phyloP scores from a whole-genome alignment of 2,797 vertebrate species.

The Etheostoma nigrum region DNA sequence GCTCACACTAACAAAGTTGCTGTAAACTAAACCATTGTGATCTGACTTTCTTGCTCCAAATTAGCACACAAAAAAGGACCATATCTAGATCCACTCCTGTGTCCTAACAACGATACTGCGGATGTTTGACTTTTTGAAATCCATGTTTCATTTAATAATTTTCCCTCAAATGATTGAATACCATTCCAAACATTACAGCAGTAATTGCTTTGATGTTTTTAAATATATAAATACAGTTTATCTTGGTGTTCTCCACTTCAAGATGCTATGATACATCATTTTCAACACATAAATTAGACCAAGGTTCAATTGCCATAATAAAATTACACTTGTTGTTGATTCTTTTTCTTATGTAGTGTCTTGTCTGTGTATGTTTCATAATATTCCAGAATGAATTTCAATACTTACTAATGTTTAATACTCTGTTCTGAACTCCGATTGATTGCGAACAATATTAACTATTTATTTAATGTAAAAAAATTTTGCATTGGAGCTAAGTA shows the following conservation, averaged over 20 bases:
- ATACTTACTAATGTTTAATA: neutral
- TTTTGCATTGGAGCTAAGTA: neutral
- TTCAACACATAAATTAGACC: neutral
- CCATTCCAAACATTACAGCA: neutral
- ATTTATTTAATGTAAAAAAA: neutral
- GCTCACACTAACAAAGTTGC: constrained; percentile 48
- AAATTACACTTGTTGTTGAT: neutral
- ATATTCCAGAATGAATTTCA: neutral
- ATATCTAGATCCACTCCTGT: constrained; percentile 22
- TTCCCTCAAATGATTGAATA: neutral
- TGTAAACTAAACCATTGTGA: constrained; percentile 40
- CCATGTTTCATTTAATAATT: neutral
- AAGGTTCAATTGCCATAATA: neutral
- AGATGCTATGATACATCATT: neutral
- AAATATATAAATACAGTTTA: neutral
- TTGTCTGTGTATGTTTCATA: neutral
- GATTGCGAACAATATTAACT: neutral
- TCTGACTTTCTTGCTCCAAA: constrained; percentile 37
- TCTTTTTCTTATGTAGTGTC: neutral
- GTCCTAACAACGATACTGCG: constrained; percentile 17
- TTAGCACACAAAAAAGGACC: constrained; percentile 43
- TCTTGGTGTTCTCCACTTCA: neutral
- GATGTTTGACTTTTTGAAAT: neutral
- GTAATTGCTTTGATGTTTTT: neutral
- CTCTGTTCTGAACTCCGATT: neutral